Evolutionary conservation across 2,888 invertebrate genomes (phyloP).

Genomic region (Drosophila anceps): DNA sequence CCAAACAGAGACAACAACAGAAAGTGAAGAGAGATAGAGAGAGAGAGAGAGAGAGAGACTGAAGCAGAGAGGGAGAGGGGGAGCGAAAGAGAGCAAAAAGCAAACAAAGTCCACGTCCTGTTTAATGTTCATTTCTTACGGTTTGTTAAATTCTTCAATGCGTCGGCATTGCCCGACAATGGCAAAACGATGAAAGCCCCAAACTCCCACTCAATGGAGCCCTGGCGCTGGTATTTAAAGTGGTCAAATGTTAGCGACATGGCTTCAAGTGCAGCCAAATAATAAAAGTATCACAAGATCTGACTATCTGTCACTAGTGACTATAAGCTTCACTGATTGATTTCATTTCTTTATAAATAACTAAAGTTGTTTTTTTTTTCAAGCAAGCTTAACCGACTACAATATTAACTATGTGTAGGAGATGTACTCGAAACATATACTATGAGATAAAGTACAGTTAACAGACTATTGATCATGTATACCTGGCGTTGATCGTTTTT

Average conservation of each 20-base stretch:
- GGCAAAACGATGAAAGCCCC: neutral
- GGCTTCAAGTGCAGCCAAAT: conserved; percentile 8
- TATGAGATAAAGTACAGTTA: no score
- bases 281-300: neutral
- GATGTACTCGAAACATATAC: no score
- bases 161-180: conserved; percentile 43
- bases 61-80: neutral
- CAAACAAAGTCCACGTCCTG: conserved; percentile 61
- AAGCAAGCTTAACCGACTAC: no score
- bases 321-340: neutral
- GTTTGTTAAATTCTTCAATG: conserved; percentile 75
- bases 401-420: no score
- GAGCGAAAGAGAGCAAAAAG: neutral
- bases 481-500: neutral
- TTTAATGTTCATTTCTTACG: conserved; percentile 75
- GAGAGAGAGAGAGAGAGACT: neutral
- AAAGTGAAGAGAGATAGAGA: neutral
- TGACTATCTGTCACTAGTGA: neutral
- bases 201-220: neutral
- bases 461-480: neutral
- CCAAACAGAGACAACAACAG: conserved; percentile 5
- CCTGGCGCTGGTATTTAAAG: conserved; percentile 7
- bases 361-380: no score
- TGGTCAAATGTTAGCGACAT: conserved; percentile 8
- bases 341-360: no score